These are phyloP conservation scores for Pseudopodoces humilis DNA, from an alignment of 2,113 vertebrate species.

Conservation along the genomic window DNA sequence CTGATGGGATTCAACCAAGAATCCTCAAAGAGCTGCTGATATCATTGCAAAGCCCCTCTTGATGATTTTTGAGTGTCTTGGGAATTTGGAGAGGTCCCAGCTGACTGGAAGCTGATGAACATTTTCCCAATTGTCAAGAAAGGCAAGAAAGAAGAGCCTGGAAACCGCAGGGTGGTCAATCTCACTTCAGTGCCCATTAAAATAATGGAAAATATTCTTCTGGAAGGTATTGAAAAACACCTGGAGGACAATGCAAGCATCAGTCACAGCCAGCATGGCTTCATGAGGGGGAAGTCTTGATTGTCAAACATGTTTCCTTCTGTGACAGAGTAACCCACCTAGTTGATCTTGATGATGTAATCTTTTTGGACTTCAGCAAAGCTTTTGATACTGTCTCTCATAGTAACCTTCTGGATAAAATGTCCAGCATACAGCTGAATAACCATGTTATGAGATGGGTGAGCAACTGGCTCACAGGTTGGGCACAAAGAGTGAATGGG, in stretches of 20 bases:
- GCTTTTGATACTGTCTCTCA: neutral
- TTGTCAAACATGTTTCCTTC: neutral
- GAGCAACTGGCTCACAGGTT: neutral
- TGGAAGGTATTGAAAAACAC: neutral
- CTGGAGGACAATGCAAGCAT: neutral
- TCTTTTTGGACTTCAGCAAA: neutral
- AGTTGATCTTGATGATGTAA: neutral
- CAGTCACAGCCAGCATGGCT: neutral
- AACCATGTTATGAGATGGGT: fast-evolving
- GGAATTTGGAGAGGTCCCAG: neutral
- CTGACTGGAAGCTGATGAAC: neutral
- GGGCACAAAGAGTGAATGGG: neutral
- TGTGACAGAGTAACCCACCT: neutral
- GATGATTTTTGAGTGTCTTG: neutral
- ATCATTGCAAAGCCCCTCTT: neutral
- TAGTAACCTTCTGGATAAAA: neutral
- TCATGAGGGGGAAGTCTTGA: neutral
- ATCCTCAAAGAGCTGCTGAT: neutral
- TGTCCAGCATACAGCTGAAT: neutral
- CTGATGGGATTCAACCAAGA: neutral
- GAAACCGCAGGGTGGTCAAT: neutral
- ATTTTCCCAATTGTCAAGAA: neutral
- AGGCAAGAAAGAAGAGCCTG: neutral
- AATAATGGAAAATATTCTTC: neutral
- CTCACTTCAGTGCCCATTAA: neutral